A percentile compares a stretch with the other conserved stretches of the same genome.
Evolutionary conservation across 2,113 vertebrate species (phyloP).

Genomic region (Electrona antarctica): DNA sequence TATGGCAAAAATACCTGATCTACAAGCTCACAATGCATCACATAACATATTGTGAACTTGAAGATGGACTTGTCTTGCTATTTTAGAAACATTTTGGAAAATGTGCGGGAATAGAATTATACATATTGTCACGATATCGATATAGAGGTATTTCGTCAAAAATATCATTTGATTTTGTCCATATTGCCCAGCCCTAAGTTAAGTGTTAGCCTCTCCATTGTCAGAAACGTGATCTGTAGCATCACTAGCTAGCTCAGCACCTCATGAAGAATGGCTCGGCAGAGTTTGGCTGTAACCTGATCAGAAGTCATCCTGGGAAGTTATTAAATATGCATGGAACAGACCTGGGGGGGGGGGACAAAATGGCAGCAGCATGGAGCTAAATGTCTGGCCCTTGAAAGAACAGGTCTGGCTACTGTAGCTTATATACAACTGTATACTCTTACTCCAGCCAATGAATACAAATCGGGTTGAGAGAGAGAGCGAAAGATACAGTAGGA

Average conservation of each 20-base stretch:
- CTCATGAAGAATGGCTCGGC: conserved; percentile 13
- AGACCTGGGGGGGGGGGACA: conserved; percentile 43
- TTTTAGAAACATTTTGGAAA: too few species aligned
- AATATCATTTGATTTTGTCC: too few species aligned
- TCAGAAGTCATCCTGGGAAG: conserved; percentile 49
- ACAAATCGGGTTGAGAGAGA: conserved; percentile 2
- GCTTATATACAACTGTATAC: background rate
- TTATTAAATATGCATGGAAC: conserved; percentile 74
- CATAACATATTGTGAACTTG: too few species aligned
- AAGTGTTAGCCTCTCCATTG: background rate
- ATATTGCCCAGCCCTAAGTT: too few species aligned
- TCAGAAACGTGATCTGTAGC: background rate
- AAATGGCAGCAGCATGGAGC: conserved; percentile 46
- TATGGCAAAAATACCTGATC: too few species aligned
- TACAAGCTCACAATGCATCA: too few species aligned
- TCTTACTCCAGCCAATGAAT: background rate
- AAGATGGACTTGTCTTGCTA: too few species aligned
- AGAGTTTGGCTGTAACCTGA: conserved; percentile 59
- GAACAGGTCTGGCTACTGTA: background rate
- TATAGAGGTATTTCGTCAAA: too few species aligned
- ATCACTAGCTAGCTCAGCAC: background rate
- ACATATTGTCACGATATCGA: too few species aligned
- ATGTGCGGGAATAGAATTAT: too few species aligned
- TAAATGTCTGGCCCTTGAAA: conserved; percentile 26
- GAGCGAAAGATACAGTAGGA: background rate